Percentiles rank a stretch among this genome's conserved stretches.
phyloP scores from a whole-genome alignment of 1,140 invertebrate species.

The Asobara japonica region DNA sequence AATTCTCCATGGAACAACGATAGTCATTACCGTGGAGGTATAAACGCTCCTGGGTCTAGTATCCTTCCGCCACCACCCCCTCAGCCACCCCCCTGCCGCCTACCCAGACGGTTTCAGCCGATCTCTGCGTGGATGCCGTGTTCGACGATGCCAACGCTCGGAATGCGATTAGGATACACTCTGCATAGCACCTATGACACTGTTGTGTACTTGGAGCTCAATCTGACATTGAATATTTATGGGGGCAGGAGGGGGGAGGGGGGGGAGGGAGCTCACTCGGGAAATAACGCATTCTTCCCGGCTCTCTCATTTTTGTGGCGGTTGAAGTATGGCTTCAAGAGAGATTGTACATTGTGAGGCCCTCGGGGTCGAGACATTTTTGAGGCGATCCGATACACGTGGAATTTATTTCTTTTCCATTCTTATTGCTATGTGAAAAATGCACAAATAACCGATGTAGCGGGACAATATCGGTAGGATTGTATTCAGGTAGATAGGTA shows the following conservation, averaged over 20 bases:
- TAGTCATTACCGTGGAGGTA: conserved; percentile 40
- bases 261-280: background rate
- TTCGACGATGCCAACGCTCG: background rate
- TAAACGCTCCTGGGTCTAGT: conserved; percentile 22
- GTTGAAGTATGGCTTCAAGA: too few species aligned
- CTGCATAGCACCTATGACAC: background rate
- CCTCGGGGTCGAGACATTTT: too few species aligned
- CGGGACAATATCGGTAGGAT: too few species aligned
- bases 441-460: too few species aligned
- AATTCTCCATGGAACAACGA: conserved; percentile 43
- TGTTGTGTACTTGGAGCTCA: background rate
- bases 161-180: conserved; percentile 27
- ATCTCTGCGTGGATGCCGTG: conserved; percentile 6
- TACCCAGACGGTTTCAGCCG: background rate
- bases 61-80: background rate
- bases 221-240: conserved; percentile 2
- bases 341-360: too few species aligned
- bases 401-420: too few species aligned
- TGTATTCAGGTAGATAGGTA: too few species aligned
- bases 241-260: background rate
- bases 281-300: too few species aligned
- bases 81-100: background rate
- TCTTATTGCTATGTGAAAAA: too few species aligned
- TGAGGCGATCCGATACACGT: too few species aligned
- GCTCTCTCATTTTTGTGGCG: too few species aligned